phyloP scores from a whole-genome alignment of 2,888 invertebrate genomes.

The Eupithecia insigniata region DNA sequence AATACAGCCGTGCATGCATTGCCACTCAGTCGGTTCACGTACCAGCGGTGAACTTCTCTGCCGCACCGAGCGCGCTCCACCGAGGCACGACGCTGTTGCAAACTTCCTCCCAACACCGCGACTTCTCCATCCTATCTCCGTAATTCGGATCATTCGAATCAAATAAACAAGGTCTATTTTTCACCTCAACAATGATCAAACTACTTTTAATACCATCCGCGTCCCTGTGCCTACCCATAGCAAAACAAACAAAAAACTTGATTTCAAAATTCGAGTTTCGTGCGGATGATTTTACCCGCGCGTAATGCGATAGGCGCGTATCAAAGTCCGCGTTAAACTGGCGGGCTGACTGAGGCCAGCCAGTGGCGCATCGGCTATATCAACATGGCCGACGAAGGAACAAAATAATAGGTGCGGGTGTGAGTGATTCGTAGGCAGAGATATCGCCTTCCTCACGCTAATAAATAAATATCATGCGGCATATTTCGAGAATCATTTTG shows the following conservation, averaged over 20 bases:
- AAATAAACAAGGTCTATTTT: slow-evolving; percentile 73
- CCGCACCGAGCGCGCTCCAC: slow-evolving; percentile 69
- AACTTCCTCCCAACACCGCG: slow-evolving; percentile 78
- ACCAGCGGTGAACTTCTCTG: slow-evolving; percentile 78
- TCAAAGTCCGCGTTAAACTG: slow-evolving; percentile 78
- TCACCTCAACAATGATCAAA: slow-evolving; percentile 73
- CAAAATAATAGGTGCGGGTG: slow-evolving; percentile 76
- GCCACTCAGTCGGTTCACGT: slow-evolving; percentile 63
- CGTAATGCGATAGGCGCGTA: slow-evolving; percentile 63
- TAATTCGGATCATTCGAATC: slow-evolving; percentile 75
- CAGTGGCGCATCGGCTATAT: slow-evolving; percentile 57
- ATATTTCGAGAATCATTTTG: slow-evolving; percentile 34
- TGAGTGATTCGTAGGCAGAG: slow-evolving; percentile 55
- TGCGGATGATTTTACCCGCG: slow-evolving; percentile 59
- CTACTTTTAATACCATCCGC: slow-evolving; percentile 75
- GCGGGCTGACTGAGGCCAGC: slow-evolving; percentile 58
- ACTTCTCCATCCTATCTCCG: slow-evolving; percentile 77
- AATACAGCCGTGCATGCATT: slow-evolving; percentile 46
- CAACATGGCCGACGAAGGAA: slow-evolving; percentile 74
- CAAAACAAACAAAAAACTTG: slow-evolving; percentile 34
- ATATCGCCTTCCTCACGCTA: slow-evolving; percentile 72
- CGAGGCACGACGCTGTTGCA: slow-evolving; percentile 76
- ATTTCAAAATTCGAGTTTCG: slow-evolving; percentile 45
- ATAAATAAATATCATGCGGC: slow-evolving; percentile 76
- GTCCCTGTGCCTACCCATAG: slow-evolving; percentile 75